phyloP scores from a whole-genome alignment of 2,888 invertebrate species.

The Mythimna impura region DNA sequence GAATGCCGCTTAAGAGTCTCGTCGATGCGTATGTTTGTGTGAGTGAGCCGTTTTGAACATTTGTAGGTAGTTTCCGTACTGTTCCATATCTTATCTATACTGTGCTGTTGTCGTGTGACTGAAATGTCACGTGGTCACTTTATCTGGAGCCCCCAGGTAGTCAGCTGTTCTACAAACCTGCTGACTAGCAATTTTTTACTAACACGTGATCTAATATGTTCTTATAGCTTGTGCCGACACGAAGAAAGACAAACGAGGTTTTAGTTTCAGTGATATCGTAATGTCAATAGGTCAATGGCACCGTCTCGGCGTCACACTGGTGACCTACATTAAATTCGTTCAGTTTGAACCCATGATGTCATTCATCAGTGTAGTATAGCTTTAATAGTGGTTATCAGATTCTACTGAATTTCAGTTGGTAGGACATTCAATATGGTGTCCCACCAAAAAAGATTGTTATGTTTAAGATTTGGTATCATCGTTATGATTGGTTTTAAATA shows the following conservation, averaged over 20 bases:
- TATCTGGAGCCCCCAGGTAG: too few species aligned
- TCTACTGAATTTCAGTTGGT: slow-evolving; percentile 10
- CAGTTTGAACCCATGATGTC: slow-evolving; percentile 29
- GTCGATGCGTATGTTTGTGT: too few species aligned
- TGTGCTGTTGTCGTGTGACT: too few species aligned
- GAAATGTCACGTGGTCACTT: too few species aligned
- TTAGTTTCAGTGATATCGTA: slow-evolving; percentile 9
- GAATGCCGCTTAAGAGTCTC: too few species aligned
- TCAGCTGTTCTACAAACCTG: background rate
- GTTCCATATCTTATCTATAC: too few species aligned
- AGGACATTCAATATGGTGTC: background rate
- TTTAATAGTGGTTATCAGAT: slow-evolving; percentile 14
- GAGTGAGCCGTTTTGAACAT: too few species aligned
- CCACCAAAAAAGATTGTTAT: background rate
- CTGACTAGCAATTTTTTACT: background rate
- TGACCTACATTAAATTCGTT: slow-evolving; percentile 21
- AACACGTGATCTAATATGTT: background rate
- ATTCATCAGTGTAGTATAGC: slow-evolving; percentile 5
- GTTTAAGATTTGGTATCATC: background rate
- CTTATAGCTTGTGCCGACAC: background rate
- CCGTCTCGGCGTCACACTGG: background rate
- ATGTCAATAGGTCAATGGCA: slow-evolving; percentile 20
- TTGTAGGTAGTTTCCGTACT: too few species aligned
- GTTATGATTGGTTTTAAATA: background rate
- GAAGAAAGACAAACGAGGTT: background rate